Evolutionary conservation across 2,888 invertebrate genomes (phyloP), one percentile per base, ranked within the genome.

Genomic region (Andrena chrysosceles): DNA sequence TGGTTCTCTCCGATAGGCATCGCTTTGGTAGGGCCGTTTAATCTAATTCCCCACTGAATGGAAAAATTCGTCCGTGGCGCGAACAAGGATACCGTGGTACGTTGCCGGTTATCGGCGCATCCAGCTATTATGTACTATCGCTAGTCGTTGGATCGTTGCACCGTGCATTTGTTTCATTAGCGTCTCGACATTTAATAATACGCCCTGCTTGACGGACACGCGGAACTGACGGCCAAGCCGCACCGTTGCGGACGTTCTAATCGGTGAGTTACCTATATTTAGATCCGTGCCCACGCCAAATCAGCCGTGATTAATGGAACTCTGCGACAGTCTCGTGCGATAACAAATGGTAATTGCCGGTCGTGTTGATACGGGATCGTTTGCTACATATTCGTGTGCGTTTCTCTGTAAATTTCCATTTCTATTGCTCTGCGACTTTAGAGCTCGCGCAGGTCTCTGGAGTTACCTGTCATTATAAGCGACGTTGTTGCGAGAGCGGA

Each of bases 271-370:
- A n/a, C 26, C 67, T 72, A 69, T 60, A 84, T 77, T 71, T 69
- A 71, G 74, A 77, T 68, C 20, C 68, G 31, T 64, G 68, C 62
- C 74, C 68, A 74, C 82, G 68, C 62, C 76, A 74, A 84, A 74
- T 84, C 76, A 66, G 35, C 52, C 26, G 8, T 74, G 73, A 86
- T 84, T 87, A 86, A 86, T 81, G 80, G 63, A 82, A 72, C 60
- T 29, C 62, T 62, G 48, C 72, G 66, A 73, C 42, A 48, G 59
- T 63, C 13, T 10, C 49, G 3, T 0, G 29, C 63, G 70, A 62
- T 52, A 64, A 73, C 71, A 26, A 68, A 71, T 31, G 82, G 72
- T 62, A 77, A 80, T 68, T 68, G 67, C 31, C 29, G 33, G 67
- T 33, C 33, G n/a, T 8, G 20, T 23, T 23, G 52, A 52, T 67